Conservation (phyloP, 2,888 invertebrate species). For the Macaria liturata region DNA sequence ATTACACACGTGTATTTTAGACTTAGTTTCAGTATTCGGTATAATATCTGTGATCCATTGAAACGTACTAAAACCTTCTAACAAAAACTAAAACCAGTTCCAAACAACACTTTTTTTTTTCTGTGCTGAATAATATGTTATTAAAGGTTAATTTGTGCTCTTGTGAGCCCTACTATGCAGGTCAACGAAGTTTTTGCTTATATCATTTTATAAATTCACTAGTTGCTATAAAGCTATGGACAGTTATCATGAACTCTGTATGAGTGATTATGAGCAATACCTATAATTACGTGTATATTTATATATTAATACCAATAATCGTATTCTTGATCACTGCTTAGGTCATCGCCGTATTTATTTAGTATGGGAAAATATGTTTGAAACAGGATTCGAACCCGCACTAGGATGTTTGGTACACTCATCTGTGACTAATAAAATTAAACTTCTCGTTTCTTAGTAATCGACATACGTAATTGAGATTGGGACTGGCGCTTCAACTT, state of each 20-base stretch:
- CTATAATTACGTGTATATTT: constrained; percentile 50
- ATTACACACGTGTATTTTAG: no score
- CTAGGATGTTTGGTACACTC: constrained; percentile 53
- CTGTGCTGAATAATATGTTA: no score
- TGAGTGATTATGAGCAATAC: constrained; percentile 48
- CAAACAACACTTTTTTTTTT: no score
- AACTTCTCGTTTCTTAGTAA: constrained; percentile 23
- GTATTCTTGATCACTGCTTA: constrained; percentile 51
- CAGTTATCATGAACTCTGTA: constrained; percentile 23
- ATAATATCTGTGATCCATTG: no score
- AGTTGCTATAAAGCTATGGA: no score
- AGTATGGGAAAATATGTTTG: constrained; percentile 51
- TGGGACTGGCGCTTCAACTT: neutral
- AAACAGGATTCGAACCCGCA: constrained; percentile 50
- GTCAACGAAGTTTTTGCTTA: no score
- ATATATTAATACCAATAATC: constrained; percentile 49
- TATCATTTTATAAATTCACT: no score
- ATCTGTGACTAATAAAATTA: constrained; percentile 52
- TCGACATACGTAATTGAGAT: constrained; percentile 19
- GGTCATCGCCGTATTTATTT: constrained; percentile 51
- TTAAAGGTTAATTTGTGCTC: no score
- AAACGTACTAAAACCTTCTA: no score
- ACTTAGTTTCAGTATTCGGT: no score
- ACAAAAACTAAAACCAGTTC: no score
- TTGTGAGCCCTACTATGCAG: no score